Conservation (phyloP, 2,888 invertebrate genomes). For the Epistrophe eligans region DNA sequence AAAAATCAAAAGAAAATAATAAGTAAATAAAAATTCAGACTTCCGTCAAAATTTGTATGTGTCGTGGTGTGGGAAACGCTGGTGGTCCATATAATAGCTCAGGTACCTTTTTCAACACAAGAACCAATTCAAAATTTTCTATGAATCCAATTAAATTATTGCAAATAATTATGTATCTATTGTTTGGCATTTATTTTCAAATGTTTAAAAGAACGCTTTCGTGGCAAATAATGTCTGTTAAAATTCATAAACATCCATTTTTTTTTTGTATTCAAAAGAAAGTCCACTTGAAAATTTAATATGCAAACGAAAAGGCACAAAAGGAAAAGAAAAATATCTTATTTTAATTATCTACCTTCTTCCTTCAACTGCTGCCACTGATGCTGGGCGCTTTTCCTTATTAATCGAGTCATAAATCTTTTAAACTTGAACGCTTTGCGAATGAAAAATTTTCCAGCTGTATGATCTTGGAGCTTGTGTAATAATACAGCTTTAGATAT, state of each 20-base stretch:
- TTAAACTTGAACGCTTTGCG: slow-evolving; percentile 37
- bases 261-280: neutral
- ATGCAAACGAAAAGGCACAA: slow-evolving; percentile 3
- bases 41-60: too few relatives aligned
- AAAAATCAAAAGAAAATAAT: too few relatives aligned
- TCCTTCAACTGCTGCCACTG: neutral
- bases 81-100: too few relatives aligned
- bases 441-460: slow-evolving; percentile 55
- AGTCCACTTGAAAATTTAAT: neutral
- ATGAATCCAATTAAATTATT: too few relatives aligned
- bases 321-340: slow-evolving; percentile 3
- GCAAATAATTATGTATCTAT: too few relatives aligned
- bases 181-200: neutral
- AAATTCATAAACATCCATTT: slow-evolving; percentile 7
- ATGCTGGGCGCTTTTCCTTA: neutral
- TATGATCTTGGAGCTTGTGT: slow-evolving; percentile 30
- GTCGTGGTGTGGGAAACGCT: too few relatives aligned
- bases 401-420: slow-evolving; percentile 65
- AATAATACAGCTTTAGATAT: slow-evolving; percentile 1
- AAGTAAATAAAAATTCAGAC: too few relatives aligned
- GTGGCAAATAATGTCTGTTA: neutral
- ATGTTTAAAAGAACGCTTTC: neutral
- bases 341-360: slow-evolving; percentile 28
- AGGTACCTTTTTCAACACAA: too few relatives aligned
- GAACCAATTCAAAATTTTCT: too few relatives aligned